Evolutionary conservation across 2,113 vertebrate species (phyloP), one percentile per base, ranked within the genome.

Genomic region (Cisticola juncidis): DNA sequence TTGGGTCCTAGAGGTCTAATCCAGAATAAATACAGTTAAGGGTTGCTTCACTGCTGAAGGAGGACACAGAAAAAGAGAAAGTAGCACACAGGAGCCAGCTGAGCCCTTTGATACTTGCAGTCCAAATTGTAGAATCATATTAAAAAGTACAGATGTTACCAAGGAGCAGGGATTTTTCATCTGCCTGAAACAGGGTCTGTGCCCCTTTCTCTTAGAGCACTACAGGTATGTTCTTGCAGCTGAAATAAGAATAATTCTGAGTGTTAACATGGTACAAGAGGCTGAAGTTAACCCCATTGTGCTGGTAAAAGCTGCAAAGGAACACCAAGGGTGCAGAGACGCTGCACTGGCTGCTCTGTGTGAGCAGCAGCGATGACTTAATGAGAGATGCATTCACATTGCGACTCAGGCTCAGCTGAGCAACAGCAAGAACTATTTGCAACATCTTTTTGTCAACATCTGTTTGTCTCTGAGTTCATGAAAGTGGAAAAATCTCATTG

Each of bases 361-460:
- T 28, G 58, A 86, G 56, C 0, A 15, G 36, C 66, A 81, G 84
- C 14, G 0, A 29, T 95, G 96, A 73, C 64, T 71, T 62, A 42
- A 70, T 40, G 54, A 68, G 90, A 58, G 89, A 86, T 36, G 82
- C 26, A 2, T 28, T 73, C 1, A 1, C 72, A 22, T 50, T 8
- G 5, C 77, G 23, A 65, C 76, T 77, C 22, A 19, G 40, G 74
- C 91, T 95, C 21, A 7, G 87, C 81, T 77, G 83, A 90, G 29
- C 50, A 72, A 65, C 90, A 73, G 72, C 82, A 57, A 90, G 53
- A 86, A 38, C 76, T 80, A 50, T 77, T 93, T 96, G 85, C 82
- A 81, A 71, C 60, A 26, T 90, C 81, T 73, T 94, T 92, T 86
- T 93, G 87, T 95, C 89, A 95, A 96, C 94, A 96, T 96, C 94